Conservation (phyloP, 2,888 invertebrate species). For the Leptarthrus brevirostris region DNA sequence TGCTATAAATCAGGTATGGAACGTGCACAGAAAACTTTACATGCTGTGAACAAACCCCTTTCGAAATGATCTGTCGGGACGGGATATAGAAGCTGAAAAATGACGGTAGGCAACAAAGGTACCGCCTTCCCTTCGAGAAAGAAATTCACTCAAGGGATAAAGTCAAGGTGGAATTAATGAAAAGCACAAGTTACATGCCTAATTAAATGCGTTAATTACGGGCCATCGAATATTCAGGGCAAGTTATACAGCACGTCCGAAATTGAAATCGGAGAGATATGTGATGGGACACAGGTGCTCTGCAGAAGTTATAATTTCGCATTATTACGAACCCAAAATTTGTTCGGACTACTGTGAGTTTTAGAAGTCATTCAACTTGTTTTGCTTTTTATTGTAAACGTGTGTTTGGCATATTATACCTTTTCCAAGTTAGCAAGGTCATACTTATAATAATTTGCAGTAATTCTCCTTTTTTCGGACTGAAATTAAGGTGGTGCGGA, state of each 20-base stretch:
- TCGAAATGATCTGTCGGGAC: constrained; percentile 16
- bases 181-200: constrained; percentile 32
- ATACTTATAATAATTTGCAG: too few species aligned
- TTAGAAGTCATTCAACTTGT: too few species aligned
- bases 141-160: neutral
- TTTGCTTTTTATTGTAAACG: too few species aligned
- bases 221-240: constrained; percentile 19
- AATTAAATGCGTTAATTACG: constrained; percentile 34
- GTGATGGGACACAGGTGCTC: too few species aligned
- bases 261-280: too few species aligned
- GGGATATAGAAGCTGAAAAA: neutral
- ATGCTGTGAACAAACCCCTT: constrained; percentile 36
- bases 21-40: constrained; percentile 40
- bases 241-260: constrained; percentile 7
- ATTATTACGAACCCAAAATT: too few species aligned
- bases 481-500: too few species aligned
- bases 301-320: too few species aligned
- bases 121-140: constrained; percentile 2
- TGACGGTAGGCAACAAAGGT: constrained; percentile 3
- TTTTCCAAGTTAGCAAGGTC: too few species aligned
- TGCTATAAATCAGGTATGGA: constrained; percentile 38
- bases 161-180: constrained; percentile 21
- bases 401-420: too few species aligned
- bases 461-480: too few species aligned
- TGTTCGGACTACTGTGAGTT: too few species aligned